Evolutionary conservation across 2,888 invertebrate genomes (phyloP).

Genomic region (Pomacea canaliculata): DNA sequence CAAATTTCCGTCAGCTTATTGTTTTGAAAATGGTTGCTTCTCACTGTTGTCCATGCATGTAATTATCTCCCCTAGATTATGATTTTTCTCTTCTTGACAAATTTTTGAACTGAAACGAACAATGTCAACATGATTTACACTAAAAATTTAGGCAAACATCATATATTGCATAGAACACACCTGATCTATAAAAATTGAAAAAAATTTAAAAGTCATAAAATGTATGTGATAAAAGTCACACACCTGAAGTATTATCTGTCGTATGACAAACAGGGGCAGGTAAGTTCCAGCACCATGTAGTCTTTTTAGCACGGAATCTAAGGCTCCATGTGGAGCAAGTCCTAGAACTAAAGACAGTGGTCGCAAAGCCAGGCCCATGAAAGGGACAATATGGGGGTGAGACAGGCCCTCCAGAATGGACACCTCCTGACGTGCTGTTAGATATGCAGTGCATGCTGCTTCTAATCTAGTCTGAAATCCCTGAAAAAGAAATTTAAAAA

Average conservation of each 20-base stretch:
- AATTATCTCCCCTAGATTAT: too few relatives aligned
- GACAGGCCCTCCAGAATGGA: slow-evolving; percentile 87
- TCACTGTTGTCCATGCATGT: too few relatives aligned
- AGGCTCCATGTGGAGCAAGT: slow-evolving; percentile 91
- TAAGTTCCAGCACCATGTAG: slow-evolving; percentile 88
- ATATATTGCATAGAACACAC: too few relatives aligned
- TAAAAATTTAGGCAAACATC: too few relatives aligned
- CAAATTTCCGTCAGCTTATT: too few relatives aligned
- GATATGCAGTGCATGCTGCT: slow-evolving; percentile 81
- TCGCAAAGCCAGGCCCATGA: slow-evolving; percentile 89
- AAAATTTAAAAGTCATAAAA: too few relatives aligned
- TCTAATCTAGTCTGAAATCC: slow-evolving; percentile 48
- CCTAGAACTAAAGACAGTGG: slow-evolving; percentile 91
- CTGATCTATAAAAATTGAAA: too few relatives aligned
- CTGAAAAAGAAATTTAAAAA: slow-evolving; percentile 30
- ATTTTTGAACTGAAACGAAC: too few relatives aligned
- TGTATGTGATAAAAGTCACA: not conserved
- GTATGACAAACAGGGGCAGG: slow-evolving; percentile 84
- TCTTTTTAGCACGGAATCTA: slow-evolving; percentile 86
- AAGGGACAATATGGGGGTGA: slow-evolving; percentile 92
- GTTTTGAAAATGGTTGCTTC: too few relatives aligned
- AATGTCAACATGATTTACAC: too few relatives aligned
- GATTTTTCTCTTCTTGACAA: too few relatives aligned
- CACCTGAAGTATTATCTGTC: slow-evolving; percentile 87
- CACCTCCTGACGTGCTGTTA: slow-evolving; percentile 94